These are phyloP conservation scores for Palythoa grandiflora DNA, from an alignment of 92 coral and sea anemone species.

Conservation along the genomic window DNA sequence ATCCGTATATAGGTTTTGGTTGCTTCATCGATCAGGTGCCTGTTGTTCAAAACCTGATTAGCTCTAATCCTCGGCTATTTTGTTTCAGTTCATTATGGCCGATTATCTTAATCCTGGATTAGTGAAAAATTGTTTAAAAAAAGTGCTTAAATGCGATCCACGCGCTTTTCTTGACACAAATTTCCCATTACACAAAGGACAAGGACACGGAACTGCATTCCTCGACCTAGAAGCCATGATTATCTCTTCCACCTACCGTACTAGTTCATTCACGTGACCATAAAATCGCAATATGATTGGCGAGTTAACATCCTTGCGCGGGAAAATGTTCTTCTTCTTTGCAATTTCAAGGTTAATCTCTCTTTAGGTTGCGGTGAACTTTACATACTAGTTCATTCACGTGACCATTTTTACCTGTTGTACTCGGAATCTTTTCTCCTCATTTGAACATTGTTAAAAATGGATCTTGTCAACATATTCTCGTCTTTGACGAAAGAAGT, in stretches of 20 bases:
- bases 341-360: background rate
- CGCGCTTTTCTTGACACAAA: background rate
- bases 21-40: too few relatives aligned
- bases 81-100: too few relatives aligned
- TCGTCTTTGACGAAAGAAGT: background rate
- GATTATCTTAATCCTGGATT: too few relatives aligned
- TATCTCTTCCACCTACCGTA: background rate
- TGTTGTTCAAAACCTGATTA: too few relatives aligned
- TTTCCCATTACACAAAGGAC: background rate
- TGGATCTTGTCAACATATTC: background rate
- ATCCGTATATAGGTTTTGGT: too few relatives aligned
- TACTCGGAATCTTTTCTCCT: too few relatives aligned
- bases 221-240: background rate
- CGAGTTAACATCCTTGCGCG: background rate
- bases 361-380: background rate
- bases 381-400: too few relatives aligned
- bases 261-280: conserved; percentile 10
- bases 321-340: background rate
- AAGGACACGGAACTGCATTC: background rate
- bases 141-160: background rate
- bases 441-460: background rate
- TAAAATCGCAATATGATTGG: background rate
- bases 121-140: too few relatives aligned
- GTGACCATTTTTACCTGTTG: background rate
- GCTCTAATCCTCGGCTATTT: too few relatives aligned